These are phyloP conservation scores for Vipera ursinii DNA, from an alignment of 2,797 vertebrate species.

Conservation along the genomic window DNA sequence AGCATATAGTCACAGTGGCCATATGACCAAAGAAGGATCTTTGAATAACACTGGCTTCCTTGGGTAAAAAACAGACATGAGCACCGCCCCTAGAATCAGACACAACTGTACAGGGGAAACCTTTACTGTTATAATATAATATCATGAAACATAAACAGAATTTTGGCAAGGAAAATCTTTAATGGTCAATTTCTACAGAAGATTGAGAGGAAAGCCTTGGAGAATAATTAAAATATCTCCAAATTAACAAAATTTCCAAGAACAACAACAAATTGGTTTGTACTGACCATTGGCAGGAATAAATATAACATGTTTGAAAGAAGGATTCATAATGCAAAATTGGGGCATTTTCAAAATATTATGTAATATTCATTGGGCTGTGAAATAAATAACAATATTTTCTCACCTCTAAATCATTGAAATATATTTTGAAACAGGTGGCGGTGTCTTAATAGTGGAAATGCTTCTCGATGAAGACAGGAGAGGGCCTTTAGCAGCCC, in stretches of 20 bases:
- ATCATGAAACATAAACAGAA: not conserved
- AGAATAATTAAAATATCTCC: too few relatives aligned
- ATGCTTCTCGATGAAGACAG: slow-evolving; percentile 63
- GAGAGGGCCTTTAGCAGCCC: slow-evolving; percentile 77
- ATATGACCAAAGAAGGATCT: not conserved
- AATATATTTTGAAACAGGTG: slow-evolving; percentile 50
- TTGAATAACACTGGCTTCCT: not conserved
- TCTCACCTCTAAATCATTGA: not conserved
- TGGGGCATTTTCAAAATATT: not conserved
- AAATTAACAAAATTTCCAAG: too few relatives aligned
- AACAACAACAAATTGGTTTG: too few relatives aligned
- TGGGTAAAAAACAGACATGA: not conserved
- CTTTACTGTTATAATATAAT: not conserved
- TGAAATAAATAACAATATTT: not conserved
- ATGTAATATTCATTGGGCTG: not conserved
- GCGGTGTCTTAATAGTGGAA: slow-evolving; percentile 68
- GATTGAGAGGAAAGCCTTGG: too few relatives aligned
- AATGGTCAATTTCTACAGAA: not conserved
- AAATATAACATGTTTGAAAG: not conserved
- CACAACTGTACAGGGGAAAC: not conserved
- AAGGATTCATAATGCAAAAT: not conserved
- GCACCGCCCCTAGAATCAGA: not conserved
- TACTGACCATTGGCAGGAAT: not conserved
- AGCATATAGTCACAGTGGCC: fast-evolving
- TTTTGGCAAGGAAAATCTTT: not conserved